phyloP scores from a whole-genome alignment of 2,888 invertebrate species.

The Tenthredo mesomela region DNA sequence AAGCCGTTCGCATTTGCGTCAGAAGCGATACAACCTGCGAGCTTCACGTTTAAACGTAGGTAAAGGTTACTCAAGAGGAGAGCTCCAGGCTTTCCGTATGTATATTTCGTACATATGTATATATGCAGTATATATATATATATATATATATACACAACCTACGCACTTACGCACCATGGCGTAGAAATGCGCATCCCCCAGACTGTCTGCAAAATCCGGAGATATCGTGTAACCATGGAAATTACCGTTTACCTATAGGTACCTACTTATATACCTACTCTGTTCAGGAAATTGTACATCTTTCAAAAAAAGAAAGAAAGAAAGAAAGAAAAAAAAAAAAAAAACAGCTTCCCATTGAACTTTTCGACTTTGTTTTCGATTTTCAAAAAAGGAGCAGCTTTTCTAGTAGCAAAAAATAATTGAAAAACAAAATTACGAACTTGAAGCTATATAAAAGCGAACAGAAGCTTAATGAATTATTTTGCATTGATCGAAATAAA shows the following conservation, averaged over 20 bases:
- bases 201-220: neutral
- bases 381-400: no score
- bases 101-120: neutral
- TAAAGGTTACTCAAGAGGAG: constrained; percentile 18
- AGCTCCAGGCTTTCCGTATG: neutral
- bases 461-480: neutral
- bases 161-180: neutral
- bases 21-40: constrained; percentile 22
- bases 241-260: neutral
- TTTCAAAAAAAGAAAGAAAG: no score
- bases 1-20: constrained; percentile 18
- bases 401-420: no score
- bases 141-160: neutral
- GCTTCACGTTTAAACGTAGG: constrained; percentile 15
- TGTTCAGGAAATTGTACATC: no score
- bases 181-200: neutral
- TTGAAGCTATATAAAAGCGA: no score
- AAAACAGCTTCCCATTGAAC: neutral
- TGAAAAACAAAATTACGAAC: neutral
- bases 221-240: neutral
- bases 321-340: no score
- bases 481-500: neutral
- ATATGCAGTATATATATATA: neutral
- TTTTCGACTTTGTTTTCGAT: no score
- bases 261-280: no score